phyloP scores from a whole-genome alignment of 2,797 vertebrate species.

The Siniperca scherzeri region DNA sequence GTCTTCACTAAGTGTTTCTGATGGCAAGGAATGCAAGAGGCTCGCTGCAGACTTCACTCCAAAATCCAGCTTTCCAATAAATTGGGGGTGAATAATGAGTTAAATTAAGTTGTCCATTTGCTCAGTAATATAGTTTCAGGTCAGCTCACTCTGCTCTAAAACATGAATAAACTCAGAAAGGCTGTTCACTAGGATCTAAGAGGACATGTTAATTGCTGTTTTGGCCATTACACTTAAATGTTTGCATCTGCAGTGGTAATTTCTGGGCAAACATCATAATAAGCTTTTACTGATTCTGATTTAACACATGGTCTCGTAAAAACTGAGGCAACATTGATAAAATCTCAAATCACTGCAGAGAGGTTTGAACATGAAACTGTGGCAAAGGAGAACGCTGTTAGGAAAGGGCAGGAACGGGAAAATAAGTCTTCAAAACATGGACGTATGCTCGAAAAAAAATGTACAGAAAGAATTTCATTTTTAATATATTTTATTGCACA shows the following conservation, averaged over 20 bases:
- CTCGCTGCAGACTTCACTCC: not conserved
- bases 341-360: not conserved
- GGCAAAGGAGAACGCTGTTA: not conserved
- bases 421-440: not conserved
- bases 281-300: not conserved
- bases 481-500: not conserved
- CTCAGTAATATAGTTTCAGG: not conserved
- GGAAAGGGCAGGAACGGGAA: slow-evolving; percentile 12
- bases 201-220: not conserved
- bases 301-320: not conserved
- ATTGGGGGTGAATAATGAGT: too few species aligned
- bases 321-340: not conserved
- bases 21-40: not conserved
- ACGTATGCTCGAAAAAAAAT: not conserved
- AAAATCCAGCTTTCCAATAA: not conserved
- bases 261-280: not conserved
- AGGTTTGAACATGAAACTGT: not conserved
- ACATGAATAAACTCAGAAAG: not conserved
- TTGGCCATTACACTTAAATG: too few species aligned
- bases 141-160: not conserved
- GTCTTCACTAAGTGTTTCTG: not conserved
- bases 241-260: not conserved
- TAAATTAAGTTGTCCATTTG: not conserved
- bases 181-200: not conserved
- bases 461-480: not conserved